phyloP scores from a whole-genome alignment of 2,888 invertebrate species.

The Diachrysia chrysitis region DNA sequence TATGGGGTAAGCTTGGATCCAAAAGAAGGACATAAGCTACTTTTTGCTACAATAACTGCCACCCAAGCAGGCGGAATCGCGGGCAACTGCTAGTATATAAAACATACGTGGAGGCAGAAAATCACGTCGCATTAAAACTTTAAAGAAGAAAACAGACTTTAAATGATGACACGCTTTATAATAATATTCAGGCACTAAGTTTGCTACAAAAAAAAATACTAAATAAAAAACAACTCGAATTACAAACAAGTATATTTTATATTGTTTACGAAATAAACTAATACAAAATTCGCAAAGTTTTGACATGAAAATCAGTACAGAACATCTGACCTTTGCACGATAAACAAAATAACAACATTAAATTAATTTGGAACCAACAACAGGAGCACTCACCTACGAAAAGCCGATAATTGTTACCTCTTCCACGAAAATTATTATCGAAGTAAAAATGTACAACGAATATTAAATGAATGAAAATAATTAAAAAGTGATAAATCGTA shows the following conservation, averaged over 20 bases:
- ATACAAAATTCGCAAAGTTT: slow-evolving; percentile 15
- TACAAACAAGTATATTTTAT: neutral
- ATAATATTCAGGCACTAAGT: no score
- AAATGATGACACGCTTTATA: no score
- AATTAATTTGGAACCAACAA: slow-evolving; percentile 15
- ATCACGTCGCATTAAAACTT: no score
- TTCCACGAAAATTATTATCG: neutral
- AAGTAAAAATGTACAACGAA: neutral
- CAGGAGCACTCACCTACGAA: slow-evolving; percentile 6
- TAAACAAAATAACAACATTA: slow-evolving; percentile 29
- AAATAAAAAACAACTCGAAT: no score
- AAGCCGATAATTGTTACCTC: slow-evolving; percentile 27
- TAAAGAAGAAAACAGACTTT: no score
- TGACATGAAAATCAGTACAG: slow-evolving; percentile 16
- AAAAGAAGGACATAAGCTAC: no score
- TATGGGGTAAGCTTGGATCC: no score
- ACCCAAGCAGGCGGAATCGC: no score
- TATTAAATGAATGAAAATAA: neutral
- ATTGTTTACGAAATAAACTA: slow-evolving; percentile 5
- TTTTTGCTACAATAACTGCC: no score
- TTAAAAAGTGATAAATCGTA: neutral
- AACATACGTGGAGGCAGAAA: no score
- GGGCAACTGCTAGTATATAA: no score
- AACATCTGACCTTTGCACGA: slow-evolving; percentile 4
- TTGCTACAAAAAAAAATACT: no score